Base-by-base conservation (phyloP, 2,888 invertebrate species). In the Andrena chrysosceles region DNA sequence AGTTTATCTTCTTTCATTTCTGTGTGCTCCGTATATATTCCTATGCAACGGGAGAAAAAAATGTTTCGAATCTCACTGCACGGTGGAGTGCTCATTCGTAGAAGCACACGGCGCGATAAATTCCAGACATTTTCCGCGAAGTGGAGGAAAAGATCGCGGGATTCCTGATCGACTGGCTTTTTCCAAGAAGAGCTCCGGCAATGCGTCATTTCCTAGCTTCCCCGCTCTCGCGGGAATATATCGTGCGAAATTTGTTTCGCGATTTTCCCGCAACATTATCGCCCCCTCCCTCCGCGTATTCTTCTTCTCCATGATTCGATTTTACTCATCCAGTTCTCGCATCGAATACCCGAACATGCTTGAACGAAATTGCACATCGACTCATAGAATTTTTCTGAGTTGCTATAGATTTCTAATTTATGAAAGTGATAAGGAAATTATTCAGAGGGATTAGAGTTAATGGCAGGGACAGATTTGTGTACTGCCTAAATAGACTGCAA, bases 131-230 rank as follows among this genome's bases (percentile, higher is more conserved):
- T 69, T 69, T 63, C 69, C 56, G 56, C 64, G 60, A 78, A 77
- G 59, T 64, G 77, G 72, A 76, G 73, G 81, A 68, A 81, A 73
- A 66, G 86, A 83, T 83, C 77, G 73, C 69, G 80, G 78, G 77
- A 87, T 85, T 85, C 72, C 75, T 49, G 70, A 85, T 70, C 83
- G 79, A 83, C 74, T 75, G 77, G 69, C 75, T 74, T 87, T 78
- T 77, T 59, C 48, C 54, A 31, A 54, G 68, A 68, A 66, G 63
- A 59, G 13, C 54, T 69, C 42, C 66, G 52, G 68, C 81, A 54
- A 78, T 81, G 67, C 71, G 66, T 85, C 82, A 86, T 85, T 85
- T 81, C 74, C 64, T 68, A 77, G 72, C 78, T 83, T 48, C 72
- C 29, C 48, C 35, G 54, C 54, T 60, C 68, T 49, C 29, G 16